A percentile compares a stretch with the other conserved stretches of the same genome.
Evolutionary conservation across 2,797 vertebrate genomes (phyloP).

Genomic region (Rhinophrynus dorsalis): DNA sequence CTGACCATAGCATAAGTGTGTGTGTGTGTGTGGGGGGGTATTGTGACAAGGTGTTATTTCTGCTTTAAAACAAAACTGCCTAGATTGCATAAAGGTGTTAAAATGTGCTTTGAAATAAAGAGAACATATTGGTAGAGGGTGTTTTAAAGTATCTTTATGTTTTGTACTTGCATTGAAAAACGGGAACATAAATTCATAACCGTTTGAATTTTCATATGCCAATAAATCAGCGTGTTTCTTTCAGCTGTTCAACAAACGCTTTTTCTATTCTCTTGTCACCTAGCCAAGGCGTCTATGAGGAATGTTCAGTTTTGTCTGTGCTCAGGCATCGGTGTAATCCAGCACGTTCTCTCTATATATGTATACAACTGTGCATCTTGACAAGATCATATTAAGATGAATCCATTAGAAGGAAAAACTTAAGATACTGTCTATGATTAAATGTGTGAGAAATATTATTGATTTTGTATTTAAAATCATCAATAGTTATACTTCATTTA

Average conservation of each 20-base stretch:
- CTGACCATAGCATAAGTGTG: no score
- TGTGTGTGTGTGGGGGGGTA: no score
- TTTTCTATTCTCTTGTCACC: not conserved
- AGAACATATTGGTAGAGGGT: not conserved
- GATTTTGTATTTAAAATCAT: slow-evolving; percentile 4
- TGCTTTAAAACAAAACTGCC: no score
- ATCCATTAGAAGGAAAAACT: not conserved
- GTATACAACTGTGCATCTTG: not conserved
- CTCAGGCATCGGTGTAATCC: not conserved
- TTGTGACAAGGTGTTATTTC: no score
- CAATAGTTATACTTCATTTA: not conserved
- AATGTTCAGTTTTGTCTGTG: not conserved
- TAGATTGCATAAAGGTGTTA: not conserved
- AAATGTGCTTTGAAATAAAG: no score
- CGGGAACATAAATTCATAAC: slow-evolving; percentile 18
- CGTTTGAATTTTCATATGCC: slow-evolving; percentile 7
- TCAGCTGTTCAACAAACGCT: not conserved
- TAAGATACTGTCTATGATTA: slow-evolving; percentile 11
- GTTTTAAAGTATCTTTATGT: not conserved
- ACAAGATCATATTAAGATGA: not conserved
- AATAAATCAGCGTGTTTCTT: slow-evolving; percentile 10
- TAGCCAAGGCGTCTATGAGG: not conserved
- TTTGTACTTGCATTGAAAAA: slow-evolving; percentile 11
- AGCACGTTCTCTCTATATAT: no score
- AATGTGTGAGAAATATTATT: not conserved